Evolutionary conservation across 2,113 vertebrate species (phyloP).

Genomic region (Oceanites oceanicus): DNA sequence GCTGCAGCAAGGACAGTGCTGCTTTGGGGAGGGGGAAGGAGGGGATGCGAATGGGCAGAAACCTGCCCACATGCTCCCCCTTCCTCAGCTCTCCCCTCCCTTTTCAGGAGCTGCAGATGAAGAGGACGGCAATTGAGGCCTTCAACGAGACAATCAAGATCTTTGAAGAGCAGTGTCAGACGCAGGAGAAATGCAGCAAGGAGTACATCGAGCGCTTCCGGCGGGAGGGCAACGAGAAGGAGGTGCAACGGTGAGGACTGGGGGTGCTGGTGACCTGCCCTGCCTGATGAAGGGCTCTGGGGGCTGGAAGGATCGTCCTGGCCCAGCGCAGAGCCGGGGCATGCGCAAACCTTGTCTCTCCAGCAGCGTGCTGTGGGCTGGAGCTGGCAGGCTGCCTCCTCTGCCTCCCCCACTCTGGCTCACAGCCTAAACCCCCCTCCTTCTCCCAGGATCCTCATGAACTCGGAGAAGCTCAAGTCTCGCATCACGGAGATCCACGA

Average conservation of each 20-base stretch:
- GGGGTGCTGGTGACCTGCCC: not conserved
- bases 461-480: conserved; percentile 81
- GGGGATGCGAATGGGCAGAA: not conserved
- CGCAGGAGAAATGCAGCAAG: conserved; percentile 81
- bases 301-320: not conserved
- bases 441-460: conserved; percentile 76
- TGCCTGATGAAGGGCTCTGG: not conserved
- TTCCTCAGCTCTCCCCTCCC: not conserved
- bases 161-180: conserved; percentile 85
- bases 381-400: conserved; percentile 10
- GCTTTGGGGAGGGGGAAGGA: not conserved
- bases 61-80: not conserved
- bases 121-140: conserved; percentile 81
- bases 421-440: not conserved
- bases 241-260: conserved; percentile 77
- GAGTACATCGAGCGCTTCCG: conserved; percentile 83
- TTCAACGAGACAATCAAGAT: conserved; percentile 87
- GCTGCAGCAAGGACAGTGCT: not conserved
- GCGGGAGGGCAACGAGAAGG: conserved; percentile 81
- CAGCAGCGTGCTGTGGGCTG: not conserved
- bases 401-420: not conserved
- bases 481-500: conserved; percentile 82
- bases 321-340: not conserved
- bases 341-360: not conserved
- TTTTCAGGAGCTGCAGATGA: conserved; percentile 84